phyloP scores from a whole-genome alignment of 2,797 vertebrate genomes.

The Protonibea diacanthus region DNA sequence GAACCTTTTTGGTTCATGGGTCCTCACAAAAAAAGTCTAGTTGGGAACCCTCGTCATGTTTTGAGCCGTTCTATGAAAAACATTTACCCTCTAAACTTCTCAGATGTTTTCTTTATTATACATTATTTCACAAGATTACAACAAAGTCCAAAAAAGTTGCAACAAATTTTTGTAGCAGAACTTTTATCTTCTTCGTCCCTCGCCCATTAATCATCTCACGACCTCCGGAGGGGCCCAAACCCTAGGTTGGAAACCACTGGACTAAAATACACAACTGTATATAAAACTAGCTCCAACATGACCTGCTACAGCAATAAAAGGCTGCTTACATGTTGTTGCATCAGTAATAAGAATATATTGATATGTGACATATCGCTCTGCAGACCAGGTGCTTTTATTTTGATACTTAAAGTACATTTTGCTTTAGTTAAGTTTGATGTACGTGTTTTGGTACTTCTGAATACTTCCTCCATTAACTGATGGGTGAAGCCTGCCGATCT shows the following conservation, averaged over 20 bases:
- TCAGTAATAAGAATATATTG: not conserved
- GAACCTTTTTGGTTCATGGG: conserved; percentile 3
- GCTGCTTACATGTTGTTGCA: not conserved
- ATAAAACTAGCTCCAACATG: not conserved
- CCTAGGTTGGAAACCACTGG: not conserved
- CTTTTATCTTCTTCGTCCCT: not conserved
- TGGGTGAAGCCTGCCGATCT: not conserved
- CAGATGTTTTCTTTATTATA: not conserved
- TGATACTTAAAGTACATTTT: not conserved
- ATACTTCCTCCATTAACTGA: too few relatives aligned
- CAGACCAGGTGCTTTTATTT: not conserved
- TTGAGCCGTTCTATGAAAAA: too few relatives aligned
- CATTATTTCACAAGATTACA: not conserved
- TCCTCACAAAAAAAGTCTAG: not conserved
- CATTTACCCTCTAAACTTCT: not conserved
- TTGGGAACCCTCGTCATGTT: not conserved
- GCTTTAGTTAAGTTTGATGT: not conserved
- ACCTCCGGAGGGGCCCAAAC: not conserved
- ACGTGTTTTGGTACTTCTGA: not conserved
- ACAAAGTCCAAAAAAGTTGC: not conserved
- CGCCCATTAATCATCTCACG: not conserved
- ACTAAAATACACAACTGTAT: conserved; percentile 11
- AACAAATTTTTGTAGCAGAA: not conserved
- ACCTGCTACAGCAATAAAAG: not conserved
- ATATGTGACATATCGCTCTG: not conserved